Evolutionary conservation across 2,797 vertebrate genomes (phyloP), one percentile per base, ranked within the genome.

Genomic region (Jordanella pulchra): DNA sequence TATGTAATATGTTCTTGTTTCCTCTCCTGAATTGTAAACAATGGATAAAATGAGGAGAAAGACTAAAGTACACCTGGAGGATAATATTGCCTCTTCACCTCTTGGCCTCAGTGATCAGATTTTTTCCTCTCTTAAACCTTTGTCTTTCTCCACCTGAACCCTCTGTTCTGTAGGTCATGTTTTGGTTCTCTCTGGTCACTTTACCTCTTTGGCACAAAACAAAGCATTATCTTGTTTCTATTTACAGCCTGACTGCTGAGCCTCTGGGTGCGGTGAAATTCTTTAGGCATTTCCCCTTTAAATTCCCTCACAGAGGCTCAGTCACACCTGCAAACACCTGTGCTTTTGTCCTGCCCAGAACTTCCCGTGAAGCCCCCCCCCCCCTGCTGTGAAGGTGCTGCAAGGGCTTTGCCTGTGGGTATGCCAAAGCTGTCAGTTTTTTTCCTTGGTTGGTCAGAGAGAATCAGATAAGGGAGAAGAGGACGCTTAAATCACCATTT

Each of bases 241-340:
- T 83, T 78, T 69, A 77, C 17, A 69, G 75, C 80, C 79, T 78
- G 69, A 77, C 67, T 69, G 79, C 77, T 72, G 44, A 76, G 86
- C 89, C 91, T 84, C 72, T 6, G 82, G 91, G 69, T 75, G 2
- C 27, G 58, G 77, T 75, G 74, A 84, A 88, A 89, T 89, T 88
- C 88, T 84, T 84, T 66, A 47, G 32, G 78, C 73, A 58, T 55
- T 76, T 45, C 23, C 35, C 32, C 63, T 61, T 82, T 75, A 9
- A 4, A 45, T 56, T 70, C 75, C 67, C 71, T 23, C 84, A 86
- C 86, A 85, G 68, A 88, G 79, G 78, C 74, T 79, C 79, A 23
- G 81, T 87, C 88, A 90, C 90, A 93, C 92, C 93, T 94, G 92
- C 83, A 90, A 78, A 94, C 93, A 95, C 94, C 93, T 95, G 93